A percentile compares a stretch with the other conserved stretches of the same genome.
Evolutionary conservation across 2,797 vertebrate species (phyloP).

Genomic region (Lepus townsendii): DNA sequence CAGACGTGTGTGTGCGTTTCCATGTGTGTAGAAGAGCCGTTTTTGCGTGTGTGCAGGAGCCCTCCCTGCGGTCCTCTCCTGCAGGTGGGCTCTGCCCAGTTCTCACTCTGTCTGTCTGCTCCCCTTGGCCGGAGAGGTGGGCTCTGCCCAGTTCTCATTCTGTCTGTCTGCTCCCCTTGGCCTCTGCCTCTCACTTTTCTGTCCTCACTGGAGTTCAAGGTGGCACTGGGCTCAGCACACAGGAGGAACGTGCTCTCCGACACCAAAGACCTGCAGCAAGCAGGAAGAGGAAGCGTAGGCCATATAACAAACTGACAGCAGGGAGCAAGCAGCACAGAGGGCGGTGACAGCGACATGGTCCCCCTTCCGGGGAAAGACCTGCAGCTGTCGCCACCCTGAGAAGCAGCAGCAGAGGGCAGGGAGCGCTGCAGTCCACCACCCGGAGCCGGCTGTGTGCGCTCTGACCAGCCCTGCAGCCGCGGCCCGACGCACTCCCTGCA

Average conservation of each 20-base stretch:
- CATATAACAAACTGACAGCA: neutral
- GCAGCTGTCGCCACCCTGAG: neutral
- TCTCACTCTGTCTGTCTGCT: neutral
- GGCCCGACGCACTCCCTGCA: neutral
- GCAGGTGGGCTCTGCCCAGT: too few relatives aligned
- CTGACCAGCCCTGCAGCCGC: too few relatives aligned
- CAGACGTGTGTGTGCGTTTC: too few relatives aligned
- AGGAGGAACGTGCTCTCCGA: neutral
- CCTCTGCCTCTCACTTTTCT: neutral
- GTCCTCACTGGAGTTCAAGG: neutral
- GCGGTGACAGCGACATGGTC: neutral
- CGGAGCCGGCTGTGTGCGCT: too few relatives aligned
- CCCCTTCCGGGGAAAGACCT: neutral
- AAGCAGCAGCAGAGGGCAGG: neutral
- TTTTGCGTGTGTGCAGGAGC: too few relatives aligned
- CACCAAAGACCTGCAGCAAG: neutral
- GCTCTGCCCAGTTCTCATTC: neutral
- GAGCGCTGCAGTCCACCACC: neutral
- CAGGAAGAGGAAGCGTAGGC: constrained; percentile 42
- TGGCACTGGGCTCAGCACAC: neutral
- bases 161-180: neutral
- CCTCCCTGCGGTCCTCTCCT: too few relatives aligned
- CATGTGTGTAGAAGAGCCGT: too few relatives aligned
- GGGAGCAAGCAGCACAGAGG: neutral
- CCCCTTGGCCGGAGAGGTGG: neutral